Base-by-base conservation (phyloP, 2,888 invertebrate genomes). In the Zonitis immaculata region DNA sequence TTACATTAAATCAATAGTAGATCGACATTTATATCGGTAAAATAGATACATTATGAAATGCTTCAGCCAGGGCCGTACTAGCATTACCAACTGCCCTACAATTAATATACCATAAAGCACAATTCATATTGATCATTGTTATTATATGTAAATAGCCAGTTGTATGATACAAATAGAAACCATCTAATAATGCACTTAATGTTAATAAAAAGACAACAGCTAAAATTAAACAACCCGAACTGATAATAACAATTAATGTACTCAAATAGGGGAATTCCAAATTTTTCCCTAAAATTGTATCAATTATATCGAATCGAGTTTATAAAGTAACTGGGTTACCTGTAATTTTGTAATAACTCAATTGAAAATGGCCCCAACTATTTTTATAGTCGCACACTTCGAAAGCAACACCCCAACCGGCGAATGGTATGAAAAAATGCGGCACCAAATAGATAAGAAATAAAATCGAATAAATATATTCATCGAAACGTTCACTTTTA, bases 81-180 rank as follows among this genome's bases (percentile, higher is more conserved):
- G 85, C 86, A 35, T 82, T 81, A 65, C 82, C 83, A 52, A 86
- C 83, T 2, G 82, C 86, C 64, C 82, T 79, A 54, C 84, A 85
- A 67, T 86, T 86, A 49, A 86, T 86, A 63, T 84, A 86, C 86
- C 86, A 86, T 2, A 86, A 74, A 0, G 85, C 84, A 56, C 84
- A 85, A 67, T 85, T 86, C 86, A 86, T 86, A 63, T 86, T 86
- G 46, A 86, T 83, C 83, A 85, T 86, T 0, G 80, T 85, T 27
- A 86, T 82, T 43, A 86, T 85, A 62, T 86, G 86, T 65, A 81
- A 81, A 65, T 84, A 84, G 0, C 82, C 83, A 1, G 74, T 72
- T 0, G 85, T 86, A 62, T 86, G 86, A 66, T 80, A 79, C 9
- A 86, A 66, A 3, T 82, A 79, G 68, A 84, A 86, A 0, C 85